phyloP scores from a whole-genome alignment of 2,113 vertebrate genomes.

The Camelus dromedarius region DNA sequence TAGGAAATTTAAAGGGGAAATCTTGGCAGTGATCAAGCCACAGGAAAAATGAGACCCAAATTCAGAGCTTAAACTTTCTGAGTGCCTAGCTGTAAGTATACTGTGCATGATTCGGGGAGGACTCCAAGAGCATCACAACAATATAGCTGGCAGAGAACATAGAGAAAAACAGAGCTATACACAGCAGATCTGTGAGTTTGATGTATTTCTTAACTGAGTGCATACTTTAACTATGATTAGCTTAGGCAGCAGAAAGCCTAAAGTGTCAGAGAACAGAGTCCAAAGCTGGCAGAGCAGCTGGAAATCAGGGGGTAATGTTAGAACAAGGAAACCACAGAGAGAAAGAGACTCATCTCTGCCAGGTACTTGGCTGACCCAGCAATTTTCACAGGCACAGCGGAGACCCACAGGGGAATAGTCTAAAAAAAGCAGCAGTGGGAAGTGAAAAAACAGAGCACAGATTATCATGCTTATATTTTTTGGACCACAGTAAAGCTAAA shows the following conservation, averaged over 20 bases:
- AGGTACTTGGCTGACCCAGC: neutral
- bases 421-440: neutral
- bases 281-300: neutral
- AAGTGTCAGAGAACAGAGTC: neutral
- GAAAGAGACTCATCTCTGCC: neutral
- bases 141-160: neutral
- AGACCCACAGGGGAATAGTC: neutral
- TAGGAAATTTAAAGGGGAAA: constrained; percentile 43
- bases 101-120: neutral
- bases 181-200: neutral
- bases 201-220: neutral
- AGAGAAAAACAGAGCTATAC: neutral
- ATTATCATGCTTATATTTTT: neutral
- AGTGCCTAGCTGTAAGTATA: neutral
- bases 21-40: neutral
- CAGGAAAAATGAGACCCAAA: neutral
- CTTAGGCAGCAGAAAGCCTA: constrained; percentile 19
- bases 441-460: neutral
- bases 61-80: neutral
- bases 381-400: neutral
- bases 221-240: neutral
- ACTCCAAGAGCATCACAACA: neutral
- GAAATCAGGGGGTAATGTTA: neutral
- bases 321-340: neutral
- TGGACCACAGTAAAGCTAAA: constrained; percentile 26